Percentiles rank a stretch among this genome's conserved stretches.
These are phyloP conservation scores for Trichoplusia ni DNA, from an alignment of 1,140 invertebrate species.

Conservation along the genomic window DNA sequence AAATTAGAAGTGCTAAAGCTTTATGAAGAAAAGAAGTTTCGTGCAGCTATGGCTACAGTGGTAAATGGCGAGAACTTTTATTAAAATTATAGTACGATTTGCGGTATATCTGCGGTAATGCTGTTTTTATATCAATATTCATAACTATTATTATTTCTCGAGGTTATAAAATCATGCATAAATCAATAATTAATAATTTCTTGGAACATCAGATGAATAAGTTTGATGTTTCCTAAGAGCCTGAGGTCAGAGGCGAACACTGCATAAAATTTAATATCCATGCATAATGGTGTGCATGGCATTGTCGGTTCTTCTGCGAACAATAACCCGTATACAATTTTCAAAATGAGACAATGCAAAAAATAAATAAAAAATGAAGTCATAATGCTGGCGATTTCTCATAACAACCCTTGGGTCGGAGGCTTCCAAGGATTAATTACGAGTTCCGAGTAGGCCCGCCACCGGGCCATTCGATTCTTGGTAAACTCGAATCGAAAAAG, in stretches of 20 bases:
- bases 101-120: too few species aligned
- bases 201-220: conserved; percentile 36
- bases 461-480: conserved; percentile 75
- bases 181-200: conserved; percentile 30
- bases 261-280: conserved; percentile 52
- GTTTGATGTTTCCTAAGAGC: conserved; percentile 37
- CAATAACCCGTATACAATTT: conserved; percentile 61
- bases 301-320: conserved; percentile 57
- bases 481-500: conserved; percentile 79
- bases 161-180: not conserved
- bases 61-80: too few species aligned
- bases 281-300: conserved; percentile 41
- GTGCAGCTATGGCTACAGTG: too few species aligned
- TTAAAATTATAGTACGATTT: too few species aligned
- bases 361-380: conserved; percentile 62
- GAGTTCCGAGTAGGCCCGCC: conserved; percentile 77
- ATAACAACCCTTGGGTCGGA: conserved; percentile 74
- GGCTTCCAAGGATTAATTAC: conserved; percentile 80
- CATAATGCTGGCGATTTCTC: conserved; percentile 70
- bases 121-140: too few species aligned
- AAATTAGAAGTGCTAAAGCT: too few species aligned
- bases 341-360: conserved; percentile 67
- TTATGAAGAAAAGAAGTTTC: too few species aligned
- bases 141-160: not conserved
- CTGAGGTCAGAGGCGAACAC: conserved; percentile 52